phyloP scores from a whole-genome alignment of 2,113 vertebrate genomes.

The Notarius quadriscutis region DNA sequence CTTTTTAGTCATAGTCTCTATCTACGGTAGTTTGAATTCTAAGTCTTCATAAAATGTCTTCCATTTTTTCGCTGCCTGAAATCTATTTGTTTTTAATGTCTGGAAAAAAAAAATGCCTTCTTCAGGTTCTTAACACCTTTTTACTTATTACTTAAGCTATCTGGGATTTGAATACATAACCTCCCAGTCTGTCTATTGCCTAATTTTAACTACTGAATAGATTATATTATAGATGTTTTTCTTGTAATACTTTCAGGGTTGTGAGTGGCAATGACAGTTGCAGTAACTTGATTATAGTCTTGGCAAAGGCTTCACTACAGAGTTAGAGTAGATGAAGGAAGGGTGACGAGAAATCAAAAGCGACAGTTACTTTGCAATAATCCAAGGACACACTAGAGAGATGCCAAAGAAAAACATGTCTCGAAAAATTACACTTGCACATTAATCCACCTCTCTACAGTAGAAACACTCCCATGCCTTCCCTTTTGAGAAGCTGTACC shows the following conservation, averaged over 20 bases:
- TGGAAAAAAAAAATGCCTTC: neutral
- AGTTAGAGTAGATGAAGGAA: neutral
- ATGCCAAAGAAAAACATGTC: neutral
- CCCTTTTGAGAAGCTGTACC: neutral
- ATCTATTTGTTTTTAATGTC: neutral
- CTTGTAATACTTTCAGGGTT: neutral
- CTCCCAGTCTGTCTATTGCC: neutral
- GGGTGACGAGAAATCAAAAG: neutral
- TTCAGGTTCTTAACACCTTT: neutral
- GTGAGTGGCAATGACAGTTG: neutral
- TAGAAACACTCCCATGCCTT: neutral
- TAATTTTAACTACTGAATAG: neutral
- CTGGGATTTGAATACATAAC: neutral
- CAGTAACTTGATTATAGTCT: neutral
- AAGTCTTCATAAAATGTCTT: neutral
- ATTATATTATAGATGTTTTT: slow-evolving; percentile 15
- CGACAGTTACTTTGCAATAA: neutral
- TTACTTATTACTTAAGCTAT: neutral
- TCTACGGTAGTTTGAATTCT: neutral
- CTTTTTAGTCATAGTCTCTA: too few relatives aligned
- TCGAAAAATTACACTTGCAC: neutral
- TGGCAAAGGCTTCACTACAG: neutral
- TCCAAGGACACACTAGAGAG: neutral
- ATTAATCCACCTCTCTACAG: neutral
- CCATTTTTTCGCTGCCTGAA: neutral